Conservation (phyloP, 2,113 vertebrate genomes). For the Siphamia tubifer region DNA sequence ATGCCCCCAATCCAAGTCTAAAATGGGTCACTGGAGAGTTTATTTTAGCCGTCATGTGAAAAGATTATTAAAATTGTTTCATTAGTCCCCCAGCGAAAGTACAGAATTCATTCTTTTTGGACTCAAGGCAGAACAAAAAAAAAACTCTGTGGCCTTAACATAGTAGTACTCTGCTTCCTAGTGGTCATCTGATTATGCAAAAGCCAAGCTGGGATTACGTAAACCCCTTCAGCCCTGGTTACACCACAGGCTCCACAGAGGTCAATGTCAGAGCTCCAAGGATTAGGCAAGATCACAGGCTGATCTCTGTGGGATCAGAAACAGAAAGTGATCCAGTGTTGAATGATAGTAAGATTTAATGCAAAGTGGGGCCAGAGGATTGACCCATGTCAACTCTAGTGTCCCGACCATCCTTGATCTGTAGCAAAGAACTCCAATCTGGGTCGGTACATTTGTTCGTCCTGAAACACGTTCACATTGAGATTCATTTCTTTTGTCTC, state of each 20-base stretch:
- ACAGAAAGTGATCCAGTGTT: neutral
- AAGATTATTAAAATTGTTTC: conserved; percentile 11
- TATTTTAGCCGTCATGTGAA: neutral
- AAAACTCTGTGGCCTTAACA: conserved; percentile 5
- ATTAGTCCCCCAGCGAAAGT: neutral
- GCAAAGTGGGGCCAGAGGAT: neutral
- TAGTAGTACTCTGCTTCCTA: neutral
- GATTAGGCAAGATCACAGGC: conserved; percentile 42
- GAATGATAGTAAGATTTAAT: neutral
- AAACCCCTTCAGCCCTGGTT: conserved; percentile 20
- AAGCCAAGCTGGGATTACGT: conserved; percentile 31
- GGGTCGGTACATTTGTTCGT: too few species aligned
- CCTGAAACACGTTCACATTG: too few species aligned
- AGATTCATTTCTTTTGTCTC: too few species aligned
- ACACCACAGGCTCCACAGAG: conserved; percentile 10
- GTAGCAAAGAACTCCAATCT: neutral
- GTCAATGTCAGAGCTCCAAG: conserved; percentile 7
- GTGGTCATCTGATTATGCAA: conserved; percentile 38
- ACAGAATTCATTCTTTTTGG: neutral
- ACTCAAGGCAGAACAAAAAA: neutral
- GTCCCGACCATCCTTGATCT: neutral
- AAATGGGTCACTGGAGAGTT: conserved; percentile 2
- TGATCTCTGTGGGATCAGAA: conserved; percentile 9
- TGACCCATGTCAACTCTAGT: neutral
- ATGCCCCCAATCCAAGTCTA: conserved; percentile 1